A percentile compares a stretch with the other conserved stretches of the same genome.
Evolutionary conservation across 2,888 invertebrate genomes (phyloP).

Genomic region (Nudaria mundana): DNA sequence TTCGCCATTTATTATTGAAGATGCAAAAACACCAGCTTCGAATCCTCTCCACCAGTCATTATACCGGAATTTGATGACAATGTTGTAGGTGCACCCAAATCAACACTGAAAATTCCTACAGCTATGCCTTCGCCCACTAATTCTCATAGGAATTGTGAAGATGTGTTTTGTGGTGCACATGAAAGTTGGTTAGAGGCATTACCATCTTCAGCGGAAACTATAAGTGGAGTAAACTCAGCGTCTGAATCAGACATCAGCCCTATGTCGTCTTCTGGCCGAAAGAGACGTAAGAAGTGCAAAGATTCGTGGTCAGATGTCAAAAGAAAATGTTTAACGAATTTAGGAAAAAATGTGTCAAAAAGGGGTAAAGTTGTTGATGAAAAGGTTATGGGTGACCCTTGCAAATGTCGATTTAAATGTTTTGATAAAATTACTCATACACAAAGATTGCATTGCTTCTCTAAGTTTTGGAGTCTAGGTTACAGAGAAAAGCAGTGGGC

Average conservation of each 20-base stretch:
- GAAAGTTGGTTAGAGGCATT: neutral
- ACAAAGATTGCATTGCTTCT: too few species aligned
- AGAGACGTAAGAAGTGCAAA: conserved; percentile 1
- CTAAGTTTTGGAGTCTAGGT: too few species aligned
- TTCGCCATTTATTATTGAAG: neutral
- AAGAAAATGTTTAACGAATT: neutral
- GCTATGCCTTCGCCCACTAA: conserved; percentile 1
- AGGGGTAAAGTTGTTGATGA: neutral
- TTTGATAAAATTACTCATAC: too few species aligned
- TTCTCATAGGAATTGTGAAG: neutral
- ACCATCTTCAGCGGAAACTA: neutral
- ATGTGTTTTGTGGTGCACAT: conserved; percentile 1
- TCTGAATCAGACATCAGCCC: conserved; percentile 1
- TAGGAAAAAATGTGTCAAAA: neutral
- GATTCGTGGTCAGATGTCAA: conserved; percentile 1
- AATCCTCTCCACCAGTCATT: neutral
- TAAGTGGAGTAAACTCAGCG: neutral
- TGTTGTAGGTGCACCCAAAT: neutral
- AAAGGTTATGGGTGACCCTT: too few species aligned
- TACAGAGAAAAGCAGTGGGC: too few species aligned
- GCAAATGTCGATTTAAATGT: too few species aligned
- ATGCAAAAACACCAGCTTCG: neutral
- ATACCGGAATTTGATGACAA: neutral
- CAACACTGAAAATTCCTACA: neutral
- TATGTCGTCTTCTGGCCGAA: conserved; percentile 1